Evolutionary conservation across 2,888 invertebrate species (phyloP), one percentile per base, ranked within the genome.

Genomic region (Unio pictorum): DNA sequence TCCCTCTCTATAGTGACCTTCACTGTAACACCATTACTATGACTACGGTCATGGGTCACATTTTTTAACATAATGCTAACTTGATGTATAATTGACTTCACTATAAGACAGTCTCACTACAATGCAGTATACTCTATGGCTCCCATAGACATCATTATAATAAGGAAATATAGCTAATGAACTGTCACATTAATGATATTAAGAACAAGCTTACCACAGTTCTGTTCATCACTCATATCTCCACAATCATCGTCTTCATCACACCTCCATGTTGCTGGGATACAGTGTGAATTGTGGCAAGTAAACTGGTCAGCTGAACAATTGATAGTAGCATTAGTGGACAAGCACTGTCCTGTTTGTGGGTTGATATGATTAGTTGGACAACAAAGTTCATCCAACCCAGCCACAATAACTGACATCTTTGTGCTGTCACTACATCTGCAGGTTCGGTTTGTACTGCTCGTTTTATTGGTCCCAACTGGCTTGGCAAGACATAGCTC

Each of bases 351-450:
- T n/a, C 72, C 72, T 4, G 73, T 71, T 1, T 15, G 45, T 1
- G 80, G 75, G 15, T 74, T 72, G 61, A 84, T 84, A 34, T 66
- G 74, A 59, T 77, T 79, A 61, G 71, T 54, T 0, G 57, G 66
- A 66, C 77, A 77, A 28, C 82, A 82, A 3, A 64, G 63, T 62
- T 79, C 82, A 70, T 88, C 86, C 55, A 75, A 79, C 1, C 81
- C 82, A 64, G 78, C 61, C 0, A 65, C 28, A 5, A 60, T 61
- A 1, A 61, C 59, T 7, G 73, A 69, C 54, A 67, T 30, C 1
- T 62, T 72, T n/a, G 74, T 81, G 62, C 94, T 95, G 84, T 96
- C 95, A 0, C 96, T 95, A 86, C 96, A 97, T 3, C 95, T 91
- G 84, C 96, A 96, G 5, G 93, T 92, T 81, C 92, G 92, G 0